Evolutionary conservation across 2,888 invertebrate genomes (phyloP).

Genomic region (Mythimna vitellina): DNA sequence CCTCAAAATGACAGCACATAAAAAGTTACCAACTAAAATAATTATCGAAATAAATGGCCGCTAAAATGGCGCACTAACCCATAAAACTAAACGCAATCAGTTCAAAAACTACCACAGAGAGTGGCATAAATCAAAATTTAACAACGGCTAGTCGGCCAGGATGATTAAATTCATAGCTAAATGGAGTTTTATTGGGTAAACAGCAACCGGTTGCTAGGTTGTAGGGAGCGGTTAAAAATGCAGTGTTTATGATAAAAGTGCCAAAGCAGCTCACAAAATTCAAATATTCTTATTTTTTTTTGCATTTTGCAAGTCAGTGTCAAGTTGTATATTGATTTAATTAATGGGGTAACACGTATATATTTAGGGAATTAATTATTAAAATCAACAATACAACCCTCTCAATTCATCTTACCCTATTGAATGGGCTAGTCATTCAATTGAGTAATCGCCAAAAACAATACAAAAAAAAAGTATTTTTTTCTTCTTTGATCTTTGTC

Average conservation of each 20-base stretch:
- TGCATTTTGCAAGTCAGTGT: too few relatives aligned
- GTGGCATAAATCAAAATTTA: conserved; percentile 82
- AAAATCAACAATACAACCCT: too few relatives aligned
- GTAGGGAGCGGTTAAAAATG: conserved; percentile 1
- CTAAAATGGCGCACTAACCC: conserved; percentile 70
- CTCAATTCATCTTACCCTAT: too few relatives aligned
- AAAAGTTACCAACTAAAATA: conserved; percentile 60
- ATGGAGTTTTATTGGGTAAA: conserved; percentile 56
- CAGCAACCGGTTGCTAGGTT: conserved; percentile 49
- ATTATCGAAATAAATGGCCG: conserved; percentile 74
- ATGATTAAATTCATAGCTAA: conserved; percentile 82
- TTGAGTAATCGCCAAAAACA: too few relatives aligned
- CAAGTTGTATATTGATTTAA: too few relatives aligned
- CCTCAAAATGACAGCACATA: conserved; percentile 50
- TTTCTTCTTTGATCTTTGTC: too few relatives aligned
- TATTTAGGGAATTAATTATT: too few relatives aligned
- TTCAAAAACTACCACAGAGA: conserved; percentile 82
- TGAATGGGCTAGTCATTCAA: too few relatives aligned
- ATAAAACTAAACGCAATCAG: conserved; percentile 83
- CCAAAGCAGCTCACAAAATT: too few relatives aligned
- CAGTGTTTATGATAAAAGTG: background rate
- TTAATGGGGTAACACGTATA: too few relatives aligned
- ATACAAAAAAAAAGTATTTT: too few relatives aligned
- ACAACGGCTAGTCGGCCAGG: conserved; percentile 74
- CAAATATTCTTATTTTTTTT: too few relatives aligned